A percentile compares a stretch with the other conserved stretches of the same genome.
phyloP scores from a whole-genome alignment of 1,140 invertebrate species.

The Drosophila mauritiana region DNA sequence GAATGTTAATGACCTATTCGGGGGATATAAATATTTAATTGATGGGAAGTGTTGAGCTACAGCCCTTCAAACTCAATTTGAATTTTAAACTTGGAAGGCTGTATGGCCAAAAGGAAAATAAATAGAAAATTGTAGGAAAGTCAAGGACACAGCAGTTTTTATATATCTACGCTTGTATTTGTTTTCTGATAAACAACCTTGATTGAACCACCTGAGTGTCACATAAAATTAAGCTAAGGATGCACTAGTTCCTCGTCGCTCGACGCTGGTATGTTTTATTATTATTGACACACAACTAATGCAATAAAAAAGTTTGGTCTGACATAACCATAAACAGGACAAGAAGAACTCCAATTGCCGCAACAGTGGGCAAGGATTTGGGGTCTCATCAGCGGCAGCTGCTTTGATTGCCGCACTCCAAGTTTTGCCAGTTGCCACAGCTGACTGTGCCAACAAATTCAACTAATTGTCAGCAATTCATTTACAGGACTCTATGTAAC shows the following conservation, averaged over 20 bases:
- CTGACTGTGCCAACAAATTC: slow-evolving; percentile 60
- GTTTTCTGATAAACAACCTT: neutral
- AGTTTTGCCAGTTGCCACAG: slow-evolving; percentile 20
- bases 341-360: slow-evolving; percentile 20
- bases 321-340: slow-evolving; percentile 30
- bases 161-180: neutral
- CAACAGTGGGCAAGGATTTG: slow-evolving; percentile 33
- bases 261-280: slow-evolving; percentile 45
- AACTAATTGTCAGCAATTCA: slow-evolving; percentile 70
- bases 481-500: slow-evolving; percentile 47
- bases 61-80: slow-evolving; percentile 17
- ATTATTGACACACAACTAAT: slow-evolving; percentile 56
- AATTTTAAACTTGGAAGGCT: neutral
- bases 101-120: neutral
- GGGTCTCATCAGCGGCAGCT: slow-evolving; percentile 32
- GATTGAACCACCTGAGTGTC: slow-evolving; percentile 4
- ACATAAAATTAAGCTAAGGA: neutral
- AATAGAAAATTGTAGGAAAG: neutral
- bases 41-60: slow-evolving; percentile 8
- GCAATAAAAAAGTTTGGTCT: slow-evolving; percentile 51
- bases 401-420: slow-evolving; percentile 23
- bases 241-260: neutral
- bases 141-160: neutral
- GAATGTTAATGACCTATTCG: slow-evolving; percentile 55
- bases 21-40: slow-evolving; percentile 39